These are phyloP conservation scores for Sphaerophoria rueppellii DNA, from an alignment of 2,888 invertebrate genomes.

Conservation along the genomic window DNA sequence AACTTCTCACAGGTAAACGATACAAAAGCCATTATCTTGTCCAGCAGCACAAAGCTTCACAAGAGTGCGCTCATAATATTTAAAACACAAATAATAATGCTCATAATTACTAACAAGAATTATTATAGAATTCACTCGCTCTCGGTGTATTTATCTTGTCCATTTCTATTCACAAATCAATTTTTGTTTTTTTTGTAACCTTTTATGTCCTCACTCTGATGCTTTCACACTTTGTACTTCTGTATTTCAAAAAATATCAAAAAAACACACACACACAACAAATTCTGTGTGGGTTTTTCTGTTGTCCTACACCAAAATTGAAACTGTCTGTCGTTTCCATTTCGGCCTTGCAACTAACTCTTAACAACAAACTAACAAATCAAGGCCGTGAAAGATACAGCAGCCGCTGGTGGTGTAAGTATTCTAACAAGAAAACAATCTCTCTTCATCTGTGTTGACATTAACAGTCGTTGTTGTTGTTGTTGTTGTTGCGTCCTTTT, in stretches of 20 bases:
- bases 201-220: slow-evolving; percentile 79
- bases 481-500: slow-evolving; percentile 64
- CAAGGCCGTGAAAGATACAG: slow-evolving; percentile 88
- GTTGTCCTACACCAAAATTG: slow-evolving; percentile 75
- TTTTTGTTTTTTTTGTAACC: slow-evolving; percentile 79
- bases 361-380: slow-evolving; percentile 68
- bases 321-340: slow-evolving; percentile 42
- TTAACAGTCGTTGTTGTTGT: slow-evolving; percentile 42
- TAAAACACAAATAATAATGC: slow-evolving; percentile 39
- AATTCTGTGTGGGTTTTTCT: slow-evolving; percentile 76
- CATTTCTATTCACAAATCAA: slow-evolving; percentile 75
- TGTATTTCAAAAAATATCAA: slow-evolving; percentile 56
- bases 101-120: slow-evolving; percentile 48
- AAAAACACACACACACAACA: slow-evolving; percentile 74
- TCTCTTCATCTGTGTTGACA: slow-evolving; percentile 62
- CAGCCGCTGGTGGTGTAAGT: slow-evolving; percentile 88
- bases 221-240: slow-evolving; percentile 79
- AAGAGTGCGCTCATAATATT: slow-evolving; percentile 26
- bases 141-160: slow-evolving; percentile 63
- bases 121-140: slow-evolving; percentile 53
- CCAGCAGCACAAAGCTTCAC: slow-evolving; percentile 71
- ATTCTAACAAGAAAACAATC: slow-evolving; percentile 69
- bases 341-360: slow-evolving; percentile 64
- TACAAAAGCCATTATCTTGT: slow-evolving; percentile 11
- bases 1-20: slow-evolving; percentile 94